Evolutionary conservation across 2,888 invertebrate species (phyloP).

Genomic region (Phortica magna): DNA sequence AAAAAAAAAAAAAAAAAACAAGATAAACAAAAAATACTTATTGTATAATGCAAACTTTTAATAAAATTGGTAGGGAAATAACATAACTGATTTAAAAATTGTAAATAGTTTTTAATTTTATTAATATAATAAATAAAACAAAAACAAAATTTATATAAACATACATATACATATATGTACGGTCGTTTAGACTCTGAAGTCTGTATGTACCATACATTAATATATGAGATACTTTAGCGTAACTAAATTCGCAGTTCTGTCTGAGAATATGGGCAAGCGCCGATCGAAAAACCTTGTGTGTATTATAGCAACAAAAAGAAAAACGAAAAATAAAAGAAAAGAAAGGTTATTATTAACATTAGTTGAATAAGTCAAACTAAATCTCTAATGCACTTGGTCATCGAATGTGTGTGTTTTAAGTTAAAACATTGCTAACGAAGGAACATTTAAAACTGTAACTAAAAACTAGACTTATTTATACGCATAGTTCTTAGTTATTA

Average conservation of each 20-base stretch:
- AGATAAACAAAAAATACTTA: not conserved
- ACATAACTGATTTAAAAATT: conserved; percentile 58
- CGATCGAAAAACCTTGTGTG: conserved; percentile 13
- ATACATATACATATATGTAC: not conserved
- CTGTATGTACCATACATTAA: not conserved
- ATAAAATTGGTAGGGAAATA: conserved; percentile 69
- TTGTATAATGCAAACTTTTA: conserved; percentile 34
- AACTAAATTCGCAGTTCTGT: conserved; percentile 2
- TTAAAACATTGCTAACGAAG: conserved; percentile 5
- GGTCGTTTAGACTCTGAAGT: not conserved
- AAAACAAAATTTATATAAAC: conserved; percentile 50
- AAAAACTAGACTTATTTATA: conserved; percentile 71
- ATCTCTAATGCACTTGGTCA: conserved; percentile 7
- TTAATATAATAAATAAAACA: conserved; percentile 56
- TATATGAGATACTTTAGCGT: not conserved
- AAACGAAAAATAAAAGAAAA: not conserved
- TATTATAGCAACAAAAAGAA: not conserved
- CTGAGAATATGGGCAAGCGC: conserved; percentile 29
- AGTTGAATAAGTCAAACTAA: not conserved
- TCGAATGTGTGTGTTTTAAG: not conserved
- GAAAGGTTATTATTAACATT: conserved; percentile 14
- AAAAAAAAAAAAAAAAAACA: conserved; percentile 42
- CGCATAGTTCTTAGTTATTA: conserved; percentile 63
- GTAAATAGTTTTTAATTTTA: conserved; percentile 70
- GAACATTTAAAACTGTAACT: conserved; percentile 58